phyloP scores from a whole-genome alignment of 2,113 vertebrate genomes.

The Rhadina sibilatrix region DNA sequence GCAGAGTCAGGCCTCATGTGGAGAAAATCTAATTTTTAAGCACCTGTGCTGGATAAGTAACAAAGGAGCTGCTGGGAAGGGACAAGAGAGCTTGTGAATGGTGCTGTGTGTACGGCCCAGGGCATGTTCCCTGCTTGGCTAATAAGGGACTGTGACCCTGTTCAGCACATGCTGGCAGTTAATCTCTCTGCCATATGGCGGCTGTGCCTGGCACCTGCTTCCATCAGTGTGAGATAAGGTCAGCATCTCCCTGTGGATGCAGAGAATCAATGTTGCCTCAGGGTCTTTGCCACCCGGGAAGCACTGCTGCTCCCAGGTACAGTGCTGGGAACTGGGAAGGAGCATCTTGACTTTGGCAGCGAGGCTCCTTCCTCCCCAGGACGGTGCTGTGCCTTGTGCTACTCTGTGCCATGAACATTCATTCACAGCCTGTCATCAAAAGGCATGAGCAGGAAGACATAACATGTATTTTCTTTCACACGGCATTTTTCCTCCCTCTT shows the following conservation, averaged over 20 bases:
- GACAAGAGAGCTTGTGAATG: not conserved
- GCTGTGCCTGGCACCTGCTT: conserved; percentile 47
- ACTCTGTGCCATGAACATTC: accelerated
- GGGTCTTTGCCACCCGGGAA: not conserved
- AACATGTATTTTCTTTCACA: not conserved
- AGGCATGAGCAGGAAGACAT: not conserved
- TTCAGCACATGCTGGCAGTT: not conserved
- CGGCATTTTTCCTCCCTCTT: not conserved
- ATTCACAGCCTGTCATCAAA: not conserved
- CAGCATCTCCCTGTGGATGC: not conserved
- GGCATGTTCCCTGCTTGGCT: not conserved
- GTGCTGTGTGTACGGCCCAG: not conserved
- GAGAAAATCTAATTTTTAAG: conserved; percentile 25
- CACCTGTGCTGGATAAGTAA: not conserved
- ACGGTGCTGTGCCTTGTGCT: not conserved
- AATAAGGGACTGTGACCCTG: not conserved
- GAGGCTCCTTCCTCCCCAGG: not conserved
- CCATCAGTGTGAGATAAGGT: conserved; percentile 18
- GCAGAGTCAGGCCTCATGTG: not conserved
- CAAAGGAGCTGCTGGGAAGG: not conserved
- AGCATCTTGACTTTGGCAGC: not conserved
- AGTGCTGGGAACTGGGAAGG: not conserved
- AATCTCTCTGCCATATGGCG: conserved; percentile 16
- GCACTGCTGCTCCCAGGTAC: accelerated
- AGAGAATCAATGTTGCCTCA: not conserved